Conservation (phyloP, 2,113 vertebrate species). For the Stigmatopora nigra region DNA sequence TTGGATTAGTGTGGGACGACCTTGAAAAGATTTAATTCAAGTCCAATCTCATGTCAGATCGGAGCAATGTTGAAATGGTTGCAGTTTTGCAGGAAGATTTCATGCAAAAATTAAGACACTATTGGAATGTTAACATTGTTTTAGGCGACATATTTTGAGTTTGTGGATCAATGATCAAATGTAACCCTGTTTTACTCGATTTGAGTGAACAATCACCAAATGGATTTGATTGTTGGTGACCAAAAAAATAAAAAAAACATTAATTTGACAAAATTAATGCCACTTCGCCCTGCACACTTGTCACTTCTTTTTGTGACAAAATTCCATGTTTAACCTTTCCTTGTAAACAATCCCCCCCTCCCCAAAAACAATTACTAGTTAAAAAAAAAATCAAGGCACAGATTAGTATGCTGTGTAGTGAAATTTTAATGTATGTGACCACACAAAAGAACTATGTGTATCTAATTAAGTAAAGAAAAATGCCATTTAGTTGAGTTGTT, state of each 20-base stretch:
- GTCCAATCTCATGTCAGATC: neutral
- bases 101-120: neutral
- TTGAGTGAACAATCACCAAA: neutral
- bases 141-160: neutral
- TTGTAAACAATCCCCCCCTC: too few species aligned
- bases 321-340: too few species aligned
- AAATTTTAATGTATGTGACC: neutral
- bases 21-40: conserved; percentile 32
- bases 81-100: too few species aligned
- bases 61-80: too few species aligned
- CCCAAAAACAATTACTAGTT: too few species aligned
- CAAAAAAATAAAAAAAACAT: too few species aligned
- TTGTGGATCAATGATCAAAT: neutral
- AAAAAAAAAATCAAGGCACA: too few species aligned
- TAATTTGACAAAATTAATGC: neutral
- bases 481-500: neutral
- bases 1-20: conserved; percentile 40
- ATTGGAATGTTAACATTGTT: neutral
- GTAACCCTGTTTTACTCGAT: neutral
- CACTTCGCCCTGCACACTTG: too few species aligned
- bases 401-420: too few species aligned
- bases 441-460: neutral
- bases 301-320: too few species aligned
- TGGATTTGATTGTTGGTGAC: neutral
- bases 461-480: neutral